phyloP scores from a whole-genome alignment of 2,888 invertebrate species.

The Hydraecia micacea region DNA sequence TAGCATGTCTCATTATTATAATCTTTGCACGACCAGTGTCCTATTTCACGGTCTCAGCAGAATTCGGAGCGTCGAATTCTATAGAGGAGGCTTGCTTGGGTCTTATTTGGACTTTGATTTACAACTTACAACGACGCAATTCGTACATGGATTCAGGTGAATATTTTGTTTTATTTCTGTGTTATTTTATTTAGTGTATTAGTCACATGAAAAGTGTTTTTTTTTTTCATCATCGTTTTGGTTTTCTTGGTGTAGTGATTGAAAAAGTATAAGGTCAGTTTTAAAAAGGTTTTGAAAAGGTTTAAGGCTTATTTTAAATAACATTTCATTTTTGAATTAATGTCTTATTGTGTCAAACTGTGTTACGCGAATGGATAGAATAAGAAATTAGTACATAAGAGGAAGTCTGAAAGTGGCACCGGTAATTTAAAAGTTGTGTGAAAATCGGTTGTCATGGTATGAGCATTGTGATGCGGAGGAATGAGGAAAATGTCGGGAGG shows the following conservation, averaged over 20 bases:
- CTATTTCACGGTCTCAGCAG: conserved; percentile 77
- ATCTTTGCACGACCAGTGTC: conserved; percentile 64
- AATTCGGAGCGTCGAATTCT: conserved; percentile 72
- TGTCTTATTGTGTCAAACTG: no score
- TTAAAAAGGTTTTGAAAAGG: neutral
- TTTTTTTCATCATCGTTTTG: neutral
- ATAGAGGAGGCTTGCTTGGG: conserved; percentile 46
- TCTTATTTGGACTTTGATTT: conserved; percentile 78
- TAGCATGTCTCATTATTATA: conserved; percentile 25
- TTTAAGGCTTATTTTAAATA: neutral
- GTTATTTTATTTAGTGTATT: conserved; percentile 20
- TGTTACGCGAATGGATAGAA: no score
- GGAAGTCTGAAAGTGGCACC: neutral
- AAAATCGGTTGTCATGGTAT: no score
- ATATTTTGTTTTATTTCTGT: conserved; percentile 32
- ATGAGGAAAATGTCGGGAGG: no score
- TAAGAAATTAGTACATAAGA: no score
- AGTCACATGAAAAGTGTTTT: neutral
- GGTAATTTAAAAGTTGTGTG: neutral
- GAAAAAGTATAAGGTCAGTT: neutral
- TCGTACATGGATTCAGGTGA: conserved; percentile 62
- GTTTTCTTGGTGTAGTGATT: neutral
- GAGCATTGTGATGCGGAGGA: no score
- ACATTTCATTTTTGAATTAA: no score
- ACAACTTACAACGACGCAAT: conserved; percentile 48